phyloP scores from a whole-genome alignment of 2,797 vertebrate genomes.

The Podargus strigoides region DNA sequence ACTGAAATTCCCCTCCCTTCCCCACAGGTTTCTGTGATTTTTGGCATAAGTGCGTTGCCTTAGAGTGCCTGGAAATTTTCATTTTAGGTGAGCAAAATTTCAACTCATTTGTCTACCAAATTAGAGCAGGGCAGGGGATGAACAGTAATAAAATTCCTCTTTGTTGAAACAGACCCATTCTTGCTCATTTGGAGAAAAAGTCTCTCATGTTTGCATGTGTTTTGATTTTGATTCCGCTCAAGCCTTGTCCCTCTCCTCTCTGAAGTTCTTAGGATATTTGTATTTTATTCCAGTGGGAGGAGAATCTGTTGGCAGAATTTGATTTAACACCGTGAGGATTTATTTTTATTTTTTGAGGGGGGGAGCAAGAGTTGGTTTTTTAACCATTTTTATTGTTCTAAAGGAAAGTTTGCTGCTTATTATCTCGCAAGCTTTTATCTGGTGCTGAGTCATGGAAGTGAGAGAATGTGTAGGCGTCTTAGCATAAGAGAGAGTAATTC shows the following conservation, averaged over 20 bases:
- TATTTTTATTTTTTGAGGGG: neutral
- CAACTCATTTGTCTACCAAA: constrained; percentile 68
- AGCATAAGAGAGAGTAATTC: constrained; percentile 72
- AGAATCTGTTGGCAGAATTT: neutral
- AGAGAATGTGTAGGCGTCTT: constrained; percentile 75
- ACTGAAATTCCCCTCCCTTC: constrained; percentile 62
- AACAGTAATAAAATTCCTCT: constrained; percentile 61
- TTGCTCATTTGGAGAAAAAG: constrained; percentile 63
- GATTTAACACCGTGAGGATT: neutral
- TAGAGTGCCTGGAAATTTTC: constrained; percentile 67
- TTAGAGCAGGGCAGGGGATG: constrained; percentile 50
- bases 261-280: neutral
- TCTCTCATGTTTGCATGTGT: neutral
- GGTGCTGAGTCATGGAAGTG: constrained; percentile 77
- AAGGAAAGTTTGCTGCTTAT: constrained; percentile 65
- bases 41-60: constrained; percentile 38
- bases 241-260: neutral
- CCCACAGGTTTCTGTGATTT: constrained; percentile 59
- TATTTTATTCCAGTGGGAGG: neutral
- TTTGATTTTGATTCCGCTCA: constrained; percentile 24
- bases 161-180: constrained; percentile 33
- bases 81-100: constrained; percentile 62
- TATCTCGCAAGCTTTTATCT: constrained; percentile 66
- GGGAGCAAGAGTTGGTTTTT: neutral
- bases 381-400: constrained; percentile 35